Evolutionary conservation across 2,113 vertebrate genomes (phyloP).

Genomic region (Labrus mixtus): DNA sequence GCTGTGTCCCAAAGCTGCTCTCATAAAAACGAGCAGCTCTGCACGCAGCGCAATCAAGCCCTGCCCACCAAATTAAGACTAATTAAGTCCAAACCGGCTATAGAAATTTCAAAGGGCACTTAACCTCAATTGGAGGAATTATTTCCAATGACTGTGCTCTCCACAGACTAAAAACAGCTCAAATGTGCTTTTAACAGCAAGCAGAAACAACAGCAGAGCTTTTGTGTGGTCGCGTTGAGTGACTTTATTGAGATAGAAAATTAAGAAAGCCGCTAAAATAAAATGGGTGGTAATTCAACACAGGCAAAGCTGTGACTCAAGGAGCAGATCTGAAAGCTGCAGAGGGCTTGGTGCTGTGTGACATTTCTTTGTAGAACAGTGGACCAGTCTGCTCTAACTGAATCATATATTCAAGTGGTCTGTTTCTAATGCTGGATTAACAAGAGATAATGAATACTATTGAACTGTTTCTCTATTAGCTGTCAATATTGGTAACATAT

Average conservation of each 20-base stretch:
- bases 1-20: constrained; percentile 19
- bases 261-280: constrained; percentile 69
- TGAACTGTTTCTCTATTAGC: background rate
- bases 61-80: constrained; percentile 62
- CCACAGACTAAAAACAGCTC: constrained; percentile 67
- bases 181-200: constrained; percentile 60
- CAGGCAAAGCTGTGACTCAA: constrained; percentile 39
- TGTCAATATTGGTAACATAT: background rate
- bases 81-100: constrained; percentile 64
- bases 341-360: constrained; percentile 1
- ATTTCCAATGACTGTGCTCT: constrained; percentile 59
- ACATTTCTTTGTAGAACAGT: background rate
- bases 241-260: constrained; percentile 75
- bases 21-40: constrained; percentile 50
- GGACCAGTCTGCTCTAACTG: background rate
- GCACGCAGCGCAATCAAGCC: constrained; percentile 50
- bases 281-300: constrained; percentile 61
- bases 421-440: background rate
- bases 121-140: constrained; percentile 61
- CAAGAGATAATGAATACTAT: background rate
- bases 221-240: constrained; percentile 69
- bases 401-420: background rate
- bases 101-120: constrained; percentile 65
- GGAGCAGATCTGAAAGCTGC: constrained; percentile 54
- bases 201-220: constrained; percentile 59